phyloP scores from a whole-genome alignment of 2,797 vertebrate genomes.

The Cyclopterus lumpus region DNA sequence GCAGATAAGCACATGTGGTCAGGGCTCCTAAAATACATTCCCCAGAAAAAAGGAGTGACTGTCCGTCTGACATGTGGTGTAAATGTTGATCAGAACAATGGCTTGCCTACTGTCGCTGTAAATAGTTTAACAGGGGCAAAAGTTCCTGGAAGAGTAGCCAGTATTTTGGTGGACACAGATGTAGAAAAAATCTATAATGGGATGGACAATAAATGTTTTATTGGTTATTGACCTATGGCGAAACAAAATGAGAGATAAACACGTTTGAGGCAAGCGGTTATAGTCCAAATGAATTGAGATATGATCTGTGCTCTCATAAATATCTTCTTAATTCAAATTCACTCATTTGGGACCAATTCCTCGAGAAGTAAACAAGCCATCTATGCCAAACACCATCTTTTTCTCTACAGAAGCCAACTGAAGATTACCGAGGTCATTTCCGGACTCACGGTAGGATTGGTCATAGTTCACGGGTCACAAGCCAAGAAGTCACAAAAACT shows the following conservation, averaged over 20 bases:
- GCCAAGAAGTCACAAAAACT: slow-evolving; percentile 55
- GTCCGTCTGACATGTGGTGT: slow-evolving; percentile 59
- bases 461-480: slow-evolving; percentile 63
- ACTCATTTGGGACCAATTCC: background rate
- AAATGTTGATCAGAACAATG: slow-evolving; percentile 77
- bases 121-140: slow-evolving; percentile 62
- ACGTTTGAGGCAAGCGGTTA: background rate
- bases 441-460: slow-evolving; percentile 45
- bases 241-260: background rate
- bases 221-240: background rate
- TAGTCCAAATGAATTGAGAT: background rate
- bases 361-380: background rate
- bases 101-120: slow-evolving; percentile 64
- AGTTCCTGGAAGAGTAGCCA: slow-evolving; percentile 58
- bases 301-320: background rate
- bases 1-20: slow-evolving; percentile 77
- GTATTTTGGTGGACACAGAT: slow-evolving; percentile 18
- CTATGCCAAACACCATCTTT: background rate
- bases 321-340: background rate
- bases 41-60: slow-evolving; percentile 76
- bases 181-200: slow-evolving; percentile 6
- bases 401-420: slow-evolving; percentile 23
- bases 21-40: slow-evolving; percentile 83
- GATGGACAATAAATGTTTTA: background rate
- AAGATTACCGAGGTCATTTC: slow-evolving; percentile 37